Base-by-base conservation (phyloP, 2,113 vertebrate genomes). In the Oceanites oceanicus region DNA sequence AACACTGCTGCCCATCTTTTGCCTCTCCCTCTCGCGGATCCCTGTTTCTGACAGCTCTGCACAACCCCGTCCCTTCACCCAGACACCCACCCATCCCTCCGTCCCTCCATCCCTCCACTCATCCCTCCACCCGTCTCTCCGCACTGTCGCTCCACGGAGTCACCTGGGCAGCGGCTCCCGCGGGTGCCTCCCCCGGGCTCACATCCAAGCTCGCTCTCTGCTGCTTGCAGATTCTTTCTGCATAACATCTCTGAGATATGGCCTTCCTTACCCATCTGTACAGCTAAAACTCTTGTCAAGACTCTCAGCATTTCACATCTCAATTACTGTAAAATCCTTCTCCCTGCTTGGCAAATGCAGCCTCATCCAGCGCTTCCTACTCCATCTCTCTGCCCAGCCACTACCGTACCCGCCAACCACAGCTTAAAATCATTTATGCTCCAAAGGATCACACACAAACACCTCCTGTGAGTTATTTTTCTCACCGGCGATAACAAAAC, bases 211-310 rank as follows among this genome's bases (percentile, higher is more conserved):
- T 88, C 58, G 1, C 81, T 90, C 92, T 90, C 88, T 96, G 90
- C 90, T 74, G 92, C 96, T 94, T 96, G 95, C 95, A 97, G 90
- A 97, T 96, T 97, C 93, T 93, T 96, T 93, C 93, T 88, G 92
- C 96, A 96, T 96, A 93, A 95, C 95, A 96, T 97, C 95, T 97
- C 90, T 90, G 95, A 96, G 96, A 97, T 97, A 96, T 90, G 96
- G 96, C 90, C 96, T 97, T 95, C 96, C 92, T 96, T 96, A 97
- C 95, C 96, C 96, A 97, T 97, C 96, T 96, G 96, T 96, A 97
- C 96, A 97, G 96, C 96, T 97, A 97, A 97, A 97, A 95, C 96
- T 97, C 96, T 97, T 97, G 96, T 97, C 96, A 96, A 96, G 96
- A 95, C 96, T 96, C 95, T 96, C 96, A 96, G 95, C 94, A 95